Evolutionary conservation across 2,797 vertebrate genomes (phyloP), one percentile per base, ranked within the genome.

Genomic region (Miichthys miiuy): DNA sequence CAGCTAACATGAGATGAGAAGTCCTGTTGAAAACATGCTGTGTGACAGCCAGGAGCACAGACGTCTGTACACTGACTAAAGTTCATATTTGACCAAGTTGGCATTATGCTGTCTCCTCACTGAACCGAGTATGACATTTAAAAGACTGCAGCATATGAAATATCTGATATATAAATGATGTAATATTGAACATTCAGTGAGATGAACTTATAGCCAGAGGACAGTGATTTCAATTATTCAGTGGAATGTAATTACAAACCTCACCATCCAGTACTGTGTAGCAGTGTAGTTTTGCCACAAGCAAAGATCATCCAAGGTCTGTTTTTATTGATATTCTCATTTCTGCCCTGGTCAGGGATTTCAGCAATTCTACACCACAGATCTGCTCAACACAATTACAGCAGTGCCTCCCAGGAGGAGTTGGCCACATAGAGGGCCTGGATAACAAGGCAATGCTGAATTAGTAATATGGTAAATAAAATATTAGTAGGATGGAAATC

Each of bases 301-400:
- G 93, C 92, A 91, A 93, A 93, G 90, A 91, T 92, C 89, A 93
- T 90, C 92, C 86, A 68, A 83, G 85, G 87, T 93, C 83, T 91
- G 85, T 90, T 89, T 93, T 93, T 95, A 94, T 94, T 92, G 89
- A 93, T 93, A 92, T 93, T 93, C 88, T 90, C 88, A 90, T 95
- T 95, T 91, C 84, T 89, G 88, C 88, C 79, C 81, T 63, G 78
- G 91, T 91, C 90, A 93, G 87, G 88, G 87, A 92, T 92, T 91
- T 91, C 72, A 87, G 75, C 88, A 77, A 85, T 89, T 80, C 86
- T 68, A 85, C 77, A 85, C 80, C 85, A 81, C 68, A 88, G 89
- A 90, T 92, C 85, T 75, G 88, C 88, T 72, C 86, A 90, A 88
- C 70, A 83, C 86, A 92, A 95, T 95, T 94, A 94, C 77, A 78